Conservation (phyloP, 2,797 vertebrate genomes). For the Sylvia borin region DNA sequence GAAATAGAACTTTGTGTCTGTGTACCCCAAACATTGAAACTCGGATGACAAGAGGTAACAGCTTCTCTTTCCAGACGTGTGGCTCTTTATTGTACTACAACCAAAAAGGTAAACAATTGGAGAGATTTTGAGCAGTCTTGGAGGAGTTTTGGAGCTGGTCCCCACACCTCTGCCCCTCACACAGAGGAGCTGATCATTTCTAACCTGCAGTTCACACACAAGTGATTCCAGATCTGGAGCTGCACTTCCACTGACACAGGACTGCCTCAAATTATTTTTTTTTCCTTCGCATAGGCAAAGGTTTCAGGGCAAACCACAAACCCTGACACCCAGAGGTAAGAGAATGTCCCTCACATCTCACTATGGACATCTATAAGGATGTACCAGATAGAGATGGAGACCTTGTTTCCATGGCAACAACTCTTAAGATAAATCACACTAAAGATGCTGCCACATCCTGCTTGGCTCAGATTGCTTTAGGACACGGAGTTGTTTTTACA, state of each 20-base stretch:
- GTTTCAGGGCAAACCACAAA: background rate
- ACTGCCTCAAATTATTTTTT: background rate
- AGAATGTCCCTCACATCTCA: background rate
- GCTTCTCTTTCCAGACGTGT: background rate
- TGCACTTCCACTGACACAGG: background rate
- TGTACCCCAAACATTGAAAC: background rate
- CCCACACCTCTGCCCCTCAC: background rate
- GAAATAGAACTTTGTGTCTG: background rate
- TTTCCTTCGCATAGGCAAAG: background rate
- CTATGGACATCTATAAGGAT: background rate
- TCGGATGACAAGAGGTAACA: background rate
- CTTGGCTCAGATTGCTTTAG: background rate
- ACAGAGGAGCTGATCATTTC: background rate
- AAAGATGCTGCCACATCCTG: background rate
- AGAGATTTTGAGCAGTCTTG: background rate
- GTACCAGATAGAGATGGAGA: background rate
- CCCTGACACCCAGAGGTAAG: background rate
- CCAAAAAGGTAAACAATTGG: background rate
- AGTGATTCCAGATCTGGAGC: background rate
- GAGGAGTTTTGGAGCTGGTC: background rate
- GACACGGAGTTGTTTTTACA: background rate
- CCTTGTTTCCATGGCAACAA: conserved; percentile 10
- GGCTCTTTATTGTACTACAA: background rate
- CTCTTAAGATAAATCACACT: background rate
- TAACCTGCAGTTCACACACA: background rate